Evolutionary conservation across 2,888 invertebrate species (phyloP), one percentile per base, ranked within the genome.

Genomic region (Volucella inanis): DNA sequence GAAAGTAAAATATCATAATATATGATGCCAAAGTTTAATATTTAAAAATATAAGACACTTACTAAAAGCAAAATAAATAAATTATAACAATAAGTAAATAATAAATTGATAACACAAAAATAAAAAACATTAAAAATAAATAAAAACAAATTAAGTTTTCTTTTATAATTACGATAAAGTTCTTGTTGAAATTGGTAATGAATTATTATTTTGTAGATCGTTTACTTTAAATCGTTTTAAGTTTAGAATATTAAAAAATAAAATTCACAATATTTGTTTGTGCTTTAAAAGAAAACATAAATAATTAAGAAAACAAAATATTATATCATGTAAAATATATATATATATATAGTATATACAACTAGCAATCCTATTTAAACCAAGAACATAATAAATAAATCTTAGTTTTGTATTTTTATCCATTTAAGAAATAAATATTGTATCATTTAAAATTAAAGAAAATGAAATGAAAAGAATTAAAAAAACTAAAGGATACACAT

Each of bases 1-100:
- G 84, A 84, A 80, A 80, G 54, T 84, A 72, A 85, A 85, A 85
- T 81, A 81, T 85, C 72, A 85, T 79, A 50, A 81, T 65, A 79
- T 84, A 81, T 85, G 81, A 85, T 76, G 81, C 85, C 85, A 85
- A 85, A 85, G 85, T 80, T 85, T 67, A 85, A 76, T 77, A 68
- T 77, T 52, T 68, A 79, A 76, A 61, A 74, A 41, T 49, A 67
- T 6, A 59, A 67, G 52, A 49, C 31, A 41, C 22, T 55, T 43
- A 39, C 57, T 49, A 43, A 65, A 18, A 59, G 31, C 31, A 31
- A 76, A 41, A 52, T 49, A 77, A 55, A 71, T 41, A 57, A 22
- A 57, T 45, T 18, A 22, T 52, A 41, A 15, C 12, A 31, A 50
- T 41, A 71, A 74, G n/a, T 43, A 72, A 57, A 47, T 11, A 75